Evolutionary conservation across 2,888 invertebrate genomes (phyloP), one percentile per base, ranked within the genome.

Genomic region (Rhamphomyia laevipes): DNA sequence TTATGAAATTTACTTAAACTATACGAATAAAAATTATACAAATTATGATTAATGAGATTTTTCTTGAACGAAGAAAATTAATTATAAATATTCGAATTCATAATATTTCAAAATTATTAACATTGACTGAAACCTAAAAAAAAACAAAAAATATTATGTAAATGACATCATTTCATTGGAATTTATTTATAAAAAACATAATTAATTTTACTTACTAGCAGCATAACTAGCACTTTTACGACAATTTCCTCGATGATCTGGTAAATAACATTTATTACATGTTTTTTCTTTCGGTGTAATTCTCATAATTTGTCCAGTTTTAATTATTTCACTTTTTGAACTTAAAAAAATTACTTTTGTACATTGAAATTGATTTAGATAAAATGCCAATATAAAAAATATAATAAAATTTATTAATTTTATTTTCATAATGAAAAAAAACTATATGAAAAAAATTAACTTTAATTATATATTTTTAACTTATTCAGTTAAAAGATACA

Each of bases 221-320:
- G 60, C 63, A 48, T 61, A 65, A 7, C 60, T 54, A 47, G 65
- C 56, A 30, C 63, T 58, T 46, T 67, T 63, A 2, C 66, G 58
- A 50, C 66, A 67, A 18, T 59, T 55, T 12, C 65, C 66, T 4
- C 66, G 64, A 57, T 67, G 67, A 55, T 67, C 66, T 15, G 63
- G 57, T 60, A 64, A 65, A 37, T 64, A 62, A 48, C 66, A 67
- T 56, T 60, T 60, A 17, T 59, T 59, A 37, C 66, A 67, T 11
- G 64, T 61, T 38, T 62, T 62, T 46, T 57, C 58, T 50, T 59
- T 52, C 5, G 56, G 52, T 3, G 55, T 59, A 6, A 61, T 56
- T 7, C 58, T 53, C 35, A 67, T 53, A 30, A 67, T 63, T 51
- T 66, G 67, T 9, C 64, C 60, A 1, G 57, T 62, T 7, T 53